phyloP scores from a whole-genome alignment of 2,888 invertebrate genomes.

The Macrophya annulata region DNA sequence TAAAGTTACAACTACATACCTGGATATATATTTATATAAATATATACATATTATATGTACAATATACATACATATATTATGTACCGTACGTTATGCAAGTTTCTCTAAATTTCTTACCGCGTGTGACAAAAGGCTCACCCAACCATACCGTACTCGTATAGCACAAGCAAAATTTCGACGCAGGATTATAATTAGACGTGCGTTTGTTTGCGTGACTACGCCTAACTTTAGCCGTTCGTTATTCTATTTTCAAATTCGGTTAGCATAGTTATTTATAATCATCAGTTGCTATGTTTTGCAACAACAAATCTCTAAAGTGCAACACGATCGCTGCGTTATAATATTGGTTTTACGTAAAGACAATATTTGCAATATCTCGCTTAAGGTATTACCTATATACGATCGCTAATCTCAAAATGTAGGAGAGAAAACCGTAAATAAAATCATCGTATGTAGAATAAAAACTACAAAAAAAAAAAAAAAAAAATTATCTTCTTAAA shows the following conservation, averaged over 20 bases:
- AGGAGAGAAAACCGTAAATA: not conserved
- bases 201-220: slow-evolving; percentile 48
- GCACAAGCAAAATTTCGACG: slow-evolving; percentile 27
- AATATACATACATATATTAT: too few species aligned
- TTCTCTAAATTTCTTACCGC: slow-evolving; percentile 13
- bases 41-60: too few species aligned
- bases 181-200: slow-evolving; percentile 46
- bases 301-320: slow-evolving; percentile 46
- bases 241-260: slow-evolving; percentile 53
- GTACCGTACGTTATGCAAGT: slow-evolving; percentile 41
- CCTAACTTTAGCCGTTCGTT: slow-evolving; percentile 54
- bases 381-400: not conserved
- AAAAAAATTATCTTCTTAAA: not conserved
- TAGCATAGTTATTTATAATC: slow-evolving; percentile 37
- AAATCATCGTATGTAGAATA: not conserved
- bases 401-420: not conserved
- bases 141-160: too few species aligned
- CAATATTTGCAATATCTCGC: slow-evolving; percentile 15
- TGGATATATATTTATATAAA: not conserved
- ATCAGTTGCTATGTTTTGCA: slow-evolving; percentile 29
- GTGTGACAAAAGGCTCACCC: slow-evolving; percentile 14
- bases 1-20: not conserved
- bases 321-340: not conserved
- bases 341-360: not conserved
- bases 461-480: not conserved